These are phyloP conservation scores for Eunapius fragilis DNA, from an alignment of 37 sponge, comb jelly and placozoan species.

Conservation along the genomic window DNA sequence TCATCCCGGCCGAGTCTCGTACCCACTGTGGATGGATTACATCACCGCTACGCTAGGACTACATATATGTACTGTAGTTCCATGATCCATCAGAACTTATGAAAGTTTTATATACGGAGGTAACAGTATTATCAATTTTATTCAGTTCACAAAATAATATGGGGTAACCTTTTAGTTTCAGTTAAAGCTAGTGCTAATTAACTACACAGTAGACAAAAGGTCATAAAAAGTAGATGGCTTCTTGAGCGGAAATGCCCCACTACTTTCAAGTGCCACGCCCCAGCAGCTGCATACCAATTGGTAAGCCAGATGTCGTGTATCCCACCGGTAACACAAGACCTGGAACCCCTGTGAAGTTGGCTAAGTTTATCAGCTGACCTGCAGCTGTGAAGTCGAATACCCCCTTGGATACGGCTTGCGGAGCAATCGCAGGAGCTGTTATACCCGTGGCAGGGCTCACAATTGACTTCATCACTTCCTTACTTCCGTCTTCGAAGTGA, in stretches of 20 bases:
- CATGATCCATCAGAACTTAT: no score
- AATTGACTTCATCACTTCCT: constrained; percentile 40
- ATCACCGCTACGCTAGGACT: no score
- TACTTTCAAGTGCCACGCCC: constrained; percentile 71
- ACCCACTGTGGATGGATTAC: no score
- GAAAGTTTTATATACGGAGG: no score
- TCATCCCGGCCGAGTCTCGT: no score
- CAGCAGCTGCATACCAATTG: constrained; percentile 84
- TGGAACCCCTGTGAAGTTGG: constrained; percentile 54
- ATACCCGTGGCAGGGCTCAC: constrained; percentile 38
- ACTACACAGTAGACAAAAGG: not conserved
- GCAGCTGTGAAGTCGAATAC: not conserved
- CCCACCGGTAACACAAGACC: constrained; percentile 46
- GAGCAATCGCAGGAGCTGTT: constrained; percentile 29
- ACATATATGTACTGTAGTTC: no score
- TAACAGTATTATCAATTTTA: no score
- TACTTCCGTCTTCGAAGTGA: constrained; percentile 55
- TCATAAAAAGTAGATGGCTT: constrained; percentile 61
- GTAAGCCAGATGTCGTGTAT: constrained; percentile 58
- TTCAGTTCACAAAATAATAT: no score
- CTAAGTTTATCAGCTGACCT: constrained; percentile 15
- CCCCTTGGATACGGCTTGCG: constrained; percentile 14
- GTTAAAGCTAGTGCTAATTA: no score
- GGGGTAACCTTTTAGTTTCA: no score
- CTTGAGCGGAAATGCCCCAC: constrained; percentile 8